Base-by-base conservation (phyloP, 2,797 vertebrate genomes). In the Prionace glauca region DNA sequence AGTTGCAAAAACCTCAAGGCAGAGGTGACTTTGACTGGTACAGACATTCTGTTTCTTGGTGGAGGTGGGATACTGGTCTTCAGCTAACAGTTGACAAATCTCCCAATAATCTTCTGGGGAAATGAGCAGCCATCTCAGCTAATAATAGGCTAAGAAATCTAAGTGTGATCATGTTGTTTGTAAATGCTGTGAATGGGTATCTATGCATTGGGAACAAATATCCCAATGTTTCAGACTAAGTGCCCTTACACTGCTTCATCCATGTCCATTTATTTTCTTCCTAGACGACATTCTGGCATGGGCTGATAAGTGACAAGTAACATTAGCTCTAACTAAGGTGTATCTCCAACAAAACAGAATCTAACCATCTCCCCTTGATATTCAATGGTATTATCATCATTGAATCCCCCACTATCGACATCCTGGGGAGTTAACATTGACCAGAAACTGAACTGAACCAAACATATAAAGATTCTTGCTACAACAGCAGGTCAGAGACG, bases 1-100 rank as follows among this genome's bases (percentile, higher is more conserved):
- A 65, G 29, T 91, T n/a, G 5, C 32, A 91, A 91, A 77, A 84
- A 84, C n/a, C n/a, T 84, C 79, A 84, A 84, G n/a, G 79, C 79
- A 84, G 79, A 11, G 36, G 20, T 84, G 79, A 41, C 62, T 65
- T 65, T 65, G 62, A 65, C 62, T 65, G 50, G 11, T 88, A 29
- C 26, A 91, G 32, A n/a, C 16, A 91, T 65, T 91, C 32, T 67
- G 29, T 20, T 67, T 91, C 29, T 32, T 62, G 26, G 50, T 91
- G 14, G 16, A 91, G 36, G n/a, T 67, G 29, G 86, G 7, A n/a
- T 65, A 24, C 41, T 10, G 20, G 41, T 84, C 81, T 36, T 24
- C 41, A 45, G 81, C 32, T n/a, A 32, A 14, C 88, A 65, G 62
- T 36, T 91, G 7, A 91, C 60, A 36, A 65, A 65, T 65, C 32